Evolutionary conservation across 1,140 invertebrate species (phyloP), one percentile per base, ranked within the genome.

Genomic region (Phocides pigmalion): DNA sequence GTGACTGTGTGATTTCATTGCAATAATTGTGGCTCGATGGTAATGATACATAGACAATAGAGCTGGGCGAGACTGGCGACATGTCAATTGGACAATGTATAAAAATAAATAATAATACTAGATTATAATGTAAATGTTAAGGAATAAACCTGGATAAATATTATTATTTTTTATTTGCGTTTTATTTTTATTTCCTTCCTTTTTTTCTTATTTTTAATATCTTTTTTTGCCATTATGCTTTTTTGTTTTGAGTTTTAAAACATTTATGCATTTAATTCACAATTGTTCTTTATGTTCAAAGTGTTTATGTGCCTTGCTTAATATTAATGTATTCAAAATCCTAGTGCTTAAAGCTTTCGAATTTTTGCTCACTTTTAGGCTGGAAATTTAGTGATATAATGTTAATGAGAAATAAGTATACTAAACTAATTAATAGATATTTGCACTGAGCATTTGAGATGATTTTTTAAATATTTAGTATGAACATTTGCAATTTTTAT

Each of bases 71-170:
- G 71, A 79, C 72, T 81, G 35, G 65, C 68, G 80, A 65, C 78
- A 79, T 81, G 80, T 88, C 81, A 74, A 74, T 79, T 83, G 80
- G 87, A 89, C 85, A 82, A 81, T 90, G 86, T 90, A 90, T 87
- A 90, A 90, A 89, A 59, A 47, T 59, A 59, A 58, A 87, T 89
- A 89, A 80, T 84, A 85, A 84, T 76, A 72, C 68, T 89, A 88
- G 83, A 82, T 83, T 82, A 66, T 88, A 89, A 87, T 87, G 73
- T 90, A 84, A 85, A 77, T 84, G 78, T 88, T 90, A 89, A 90
- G 88, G 78, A 90, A 89, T 90, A 87, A 90, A 90, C 81, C 81
- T 88, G 85, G 86, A 89, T 89, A 84, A 89, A 89, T 85, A 89
- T 84, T 86, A 84, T 86, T 81, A 77, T 82, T 90, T 88, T 84